phyloP scores from a whole-genome alignment of 2,797 vertebrate species.

The Anas georgica region DNA sequence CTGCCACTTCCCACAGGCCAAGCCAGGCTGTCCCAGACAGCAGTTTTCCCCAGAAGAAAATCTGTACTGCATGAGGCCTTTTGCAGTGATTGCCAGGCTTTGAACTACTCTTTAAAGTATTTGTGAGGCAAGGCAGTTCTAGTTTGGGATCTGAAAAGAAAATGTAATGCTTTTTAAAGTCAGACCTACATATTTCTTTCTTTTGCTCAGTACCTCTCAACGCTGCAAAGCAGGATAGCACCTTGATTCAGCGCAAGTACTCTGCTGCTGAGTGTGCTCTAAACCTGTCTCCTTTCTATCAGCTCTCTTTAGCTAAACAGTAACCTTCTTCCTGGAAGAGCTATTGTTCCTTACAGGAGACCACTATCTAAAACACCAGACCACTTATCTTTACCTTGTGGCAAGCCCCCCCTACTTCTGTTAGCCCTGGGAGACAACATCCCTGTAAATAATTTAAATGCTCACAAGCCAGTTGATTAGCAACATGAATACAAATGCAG shows the following conservation, averaged over 20 bases:
- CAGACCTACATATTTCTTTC: background rate
- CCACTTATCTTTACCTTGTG: background rate
- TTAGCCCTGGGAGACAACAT: background rate
- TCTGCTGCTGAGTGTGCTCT: background rate
- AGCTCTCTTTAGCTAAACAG: background rate
- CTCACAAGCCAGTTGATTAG: background rate
- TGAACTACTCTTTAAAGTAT: background rate
- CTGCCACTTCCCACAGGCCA: background rate
- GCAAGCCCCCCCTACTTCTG: background rate
- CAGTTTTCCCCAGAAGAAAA: background rate
- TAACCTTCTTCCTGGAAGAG: conserved; percentile 10
- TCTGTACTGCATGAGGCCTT: background rate
- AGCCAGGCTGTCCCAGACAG: background rate
- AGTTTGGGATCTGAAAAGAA: background rate
- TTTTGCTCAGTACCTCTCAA: background rate
- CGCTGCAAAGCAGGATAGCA: background rate
- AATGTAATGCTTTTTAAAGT: background rate
- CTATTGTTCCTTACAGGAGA: conserved; percentile 20
- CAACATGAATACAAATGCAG: background rate
- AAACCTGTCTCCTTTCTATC: conserved; percentile 6
- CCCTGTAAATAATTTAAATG: background rate
- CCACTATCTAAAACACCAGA: background rate
- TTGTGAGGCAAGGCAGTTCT: background rate
- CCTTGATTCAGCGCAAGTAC: background rate
- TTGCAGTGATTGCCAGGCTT: background rate